phyloP scores from a whole-genome alignment of 2,113 vertebrate genomes.

The Panthera leo region DNA sequence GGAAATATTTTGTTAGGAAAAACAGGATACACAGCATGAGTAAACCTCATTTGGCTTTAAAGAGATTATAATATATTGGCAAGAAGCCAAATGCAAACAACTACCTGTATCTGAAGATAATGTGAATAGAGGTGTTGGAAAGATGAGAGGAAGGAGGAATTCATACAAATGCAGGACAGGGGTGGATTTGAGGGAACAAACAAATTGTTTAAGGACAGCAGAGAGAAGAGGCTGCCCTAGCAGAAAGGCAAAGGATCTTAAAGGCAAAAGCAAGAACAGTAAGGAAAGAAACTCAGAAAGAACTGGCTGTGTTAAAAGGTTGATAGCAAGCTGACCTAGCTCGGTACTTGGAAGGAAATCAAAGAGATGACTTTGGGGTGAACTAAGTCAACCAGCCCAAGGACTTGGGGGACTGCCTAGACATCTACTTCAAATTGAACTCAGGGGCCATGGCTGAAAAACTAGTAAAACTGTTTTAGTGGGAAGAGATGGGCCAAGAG shows the following conservation, averaged over 20 bases:
- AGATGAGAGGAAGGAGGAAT: background rate
- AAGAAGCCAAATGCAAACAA: background rate
- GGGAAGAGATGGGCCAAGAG: background rate
- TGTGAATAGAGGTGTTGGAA: background rate
- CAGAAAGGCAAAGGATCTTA: background rate
- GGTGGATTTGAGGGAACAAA: background rate
- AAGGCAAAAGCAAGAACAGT: background rate
- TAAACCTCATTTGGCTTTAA: background rate
- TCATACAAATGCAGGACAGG: background rate
- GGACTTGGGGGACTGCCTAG: background rate
- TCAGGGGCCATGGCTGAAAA: background rate
- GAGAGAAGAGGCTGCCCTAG: background rate
- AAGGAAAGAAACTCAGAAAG: background rate
- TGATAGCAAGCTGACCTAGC: background rate
- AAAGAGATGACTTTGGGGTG: background rate
- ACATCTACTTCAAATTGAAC: background rate
- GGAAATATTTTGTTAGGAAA: conserved; percentile 35
- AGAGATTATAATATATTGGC: background rate
- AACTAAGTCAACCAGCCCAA: background rate
- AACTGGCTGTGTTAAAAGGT: background rate
- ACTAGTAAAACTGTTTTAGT: background rate
- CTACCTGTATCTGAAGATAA: background rate
- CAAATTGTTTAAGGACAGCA: background rate
- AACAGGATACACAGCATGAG: background rate
- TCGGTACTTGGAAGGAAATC: background rate